Conservation (phyloP, 2,113 vertebrate species). For the Scortum barcoo region DNA sequence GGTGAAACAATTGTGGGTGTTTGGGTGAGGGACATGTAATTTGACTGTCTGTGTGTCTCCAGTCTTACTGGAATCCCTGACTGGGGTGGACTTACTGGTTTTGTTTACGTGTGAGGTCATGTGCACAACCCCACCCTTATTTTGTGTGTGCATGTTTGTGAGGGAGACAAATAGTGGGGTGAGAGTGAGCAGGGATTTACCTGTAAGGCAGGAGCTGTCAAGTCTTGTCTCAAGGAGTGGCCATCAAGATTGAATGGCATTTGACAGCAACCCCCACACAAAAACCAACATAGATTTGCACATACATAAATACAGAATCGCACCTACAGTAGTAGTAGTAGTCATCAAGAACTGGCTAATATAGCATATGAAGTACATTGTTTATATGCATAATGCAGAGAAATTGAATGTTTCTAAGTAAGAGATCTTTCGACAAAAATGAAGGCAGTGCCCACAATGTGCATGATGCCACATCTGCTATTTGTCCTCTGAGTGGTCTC, state of each 20-base stretch:
- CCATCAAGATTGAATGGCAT: constrained; percentile 37
- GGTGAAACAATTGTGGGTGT: constrained; percentile 61
- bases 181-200: constrained; percentile 40
- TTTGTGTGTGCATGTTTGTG: constrained; percentile 37
- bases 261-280: constrained; percentile 17
- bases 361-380: not conserved
- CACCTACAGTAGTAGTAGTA: not conserved
- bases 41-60: constrained; percentile 68
- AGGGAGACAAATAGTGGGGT: constrained; percentile 36
- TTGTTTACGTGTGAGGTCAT: constrained; percentile 64
- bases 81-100: constrained; percentile 69
- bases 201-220: constrained; percentile 62
- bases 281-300: not conserved
- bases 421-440: not conserved
- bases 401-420: constrained; percentile 11
- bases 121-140: constrained; percentile 41
- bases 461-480: constrained; percentile 26
- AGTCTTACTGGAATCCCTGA: constrained; percentile 53
- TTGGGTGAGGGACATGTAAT: constrained; percentile 61
- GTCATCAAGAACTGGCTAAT: constrained; percentile 6
- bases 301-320: constrained; percentile 5
- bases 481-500: constrained; percentile 47
- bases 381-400: not conserved
- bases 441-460: not conserved
- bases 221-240: constrained; percentile 46